A percentile compares a stretch with the other conserved stretches of the same genome.
Evolutionary conservation across 2,888 invertebrate genomes (phyloP).

Genomic region (Ectemnius cavifrons): DNA sequence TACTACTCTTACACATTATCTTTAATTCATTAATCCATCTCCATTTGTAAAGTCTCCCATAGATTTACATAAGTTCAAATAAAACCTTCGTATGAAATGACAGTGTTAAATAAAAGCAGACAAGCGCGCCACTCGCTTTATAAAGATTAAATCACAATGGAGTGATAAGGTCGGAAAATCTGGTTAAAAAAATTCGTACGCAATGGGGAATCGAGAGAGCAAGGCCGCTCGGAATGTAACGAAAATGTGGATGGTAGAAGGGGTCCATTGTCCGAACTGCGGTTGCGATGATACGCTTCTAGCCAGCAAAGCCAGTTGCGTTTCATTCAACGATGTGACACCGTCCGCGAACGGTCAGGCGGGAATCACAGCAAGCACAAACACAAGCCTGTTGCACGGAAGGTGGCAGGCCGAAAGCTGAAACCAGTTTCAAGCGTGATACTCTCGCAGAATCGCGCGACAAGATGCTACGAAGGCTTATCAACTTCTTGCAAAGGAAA

Average conservation of each 20-base stretch:
- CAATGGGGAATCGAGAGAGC: too few species aligned
- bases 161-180: too few species aligned
- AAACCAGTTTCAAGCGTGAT: slow-evolving; percentile 15
- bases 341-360: slow-evolving; percentile 14
- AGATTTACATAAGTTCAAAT: too few species aligned
- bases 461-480: slow-evolving; percentile 25
- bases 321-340: slow-evolving; percentile 44
- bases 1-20: too few species aligned
- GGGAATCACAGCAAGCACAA: slow-evolving; percentile 12
- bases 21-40: too few species aligned
- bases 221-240: not conserved
- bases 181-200: too few species aligned
- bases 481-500: slow-evolving; percentile 8
- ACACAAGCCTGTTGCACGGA: not conserved
- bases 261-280: slow-evolving; percentile 37
- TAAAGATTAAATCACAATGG: too few species aligned
- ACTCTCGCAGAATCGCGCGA: not conserved
- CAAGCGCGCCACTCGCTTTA: too few species aligned
- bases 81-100: too few species aligned
- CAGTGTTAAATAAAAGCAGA: too few species aligned
- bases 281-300: slow-evolving; percentile 33
- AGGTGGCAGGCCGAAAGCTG: not conserved
- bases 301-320: slow-evolving; percentile 31
- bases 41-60: too few species aligned
- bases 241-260: slow-evolving; percentile 28